phyloP scores from a whole-genome alignment of 2,888 invertebrate species.

The Athalia circularis region DNA sequence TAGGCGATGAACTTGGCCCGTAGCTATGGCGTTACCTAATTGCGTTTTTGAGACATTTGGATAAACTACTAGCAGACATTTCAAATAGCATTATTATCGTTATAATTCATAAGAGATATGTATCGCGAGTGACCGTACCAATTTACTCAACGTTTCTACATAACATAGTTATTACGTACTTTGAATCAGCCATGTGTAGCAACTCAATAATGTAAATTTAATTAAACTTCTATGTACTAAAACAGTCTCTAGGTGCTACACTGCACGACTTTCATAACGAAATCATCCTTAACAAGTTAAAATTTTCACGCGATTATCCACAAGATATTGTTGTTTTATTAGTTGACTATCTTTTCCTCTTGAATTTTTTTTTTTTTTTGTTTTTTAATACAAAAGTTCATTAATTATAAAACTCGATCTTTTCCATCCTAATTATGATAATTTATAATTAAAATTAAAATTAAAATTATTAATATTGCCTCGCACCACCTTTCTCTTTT shows the following conservation, averaged over 20 bases:
- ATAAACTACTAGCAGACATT: no score
- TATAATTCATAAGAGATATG: not conserved
- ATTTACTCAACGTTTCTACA: not conserved
- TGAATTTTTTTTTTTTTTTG: not conserved
- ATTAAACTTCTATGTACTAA: constrained; percentile 25
- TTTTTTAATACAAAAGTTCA: not conserved
- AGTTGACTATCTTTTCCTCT: no score
- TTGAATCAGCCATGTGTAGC: not conserved
- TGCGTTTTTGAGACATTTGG: no score
- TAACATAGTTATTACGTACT: constrained; percentile 8
- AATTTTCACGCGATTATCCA: constrained; percentile 17
- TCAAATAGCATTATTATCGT: no score
- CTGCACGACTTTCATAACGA: not conserved
- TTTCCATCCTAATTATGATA: not conserved
- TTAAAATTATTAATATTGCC: constrained; percentile 28
- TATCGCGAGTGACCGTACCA: not conserved
- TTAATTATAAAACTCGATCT: constrained; percentile 21
- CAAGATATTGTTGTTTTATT: not conserved
- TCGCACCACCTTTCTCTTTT: constrained; percentile 9
- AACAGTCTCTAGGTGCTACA: constrained; percentile 32
- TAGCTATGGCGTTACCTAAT: no score
- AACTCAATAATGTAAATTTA: constrained; percentile 8
- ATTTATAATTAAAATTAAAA: constrained; percentile 3
- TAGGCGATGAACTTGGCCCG: no score
- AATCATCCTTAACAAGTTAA: not conserved